These are phyloP conservation scores for Oncorhynchus kisutch DNA, from an alignment of 2,113 vertebrate species.

Conservation along the genomic window DNA sequence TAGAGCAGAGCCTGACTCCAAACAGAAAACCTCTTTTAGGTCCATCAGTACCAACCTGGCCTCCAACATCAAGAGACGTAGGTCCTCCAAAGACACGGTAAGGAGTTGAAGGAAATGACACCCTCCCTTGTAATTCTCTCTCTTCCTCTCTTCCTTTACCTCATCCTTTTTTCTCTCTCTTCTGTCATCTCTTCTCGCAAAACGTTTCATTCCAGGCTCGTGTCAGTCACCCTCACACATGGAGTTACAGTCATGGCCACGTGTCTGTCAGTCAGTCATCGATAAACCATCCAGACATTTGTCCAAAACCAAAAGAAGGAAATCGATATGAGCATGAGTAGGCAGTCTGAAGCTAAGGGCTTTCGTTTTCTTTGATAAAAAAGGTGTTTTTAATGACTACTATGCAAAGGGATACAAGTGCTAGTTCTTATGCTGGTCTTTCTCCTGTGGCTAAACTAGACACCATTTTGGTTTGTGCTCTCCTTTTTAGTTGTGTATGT, in stretches of 20 bases:
- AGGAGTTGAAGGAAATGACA: conserved; percentile 85
- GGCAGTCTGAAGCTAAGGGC: no score
- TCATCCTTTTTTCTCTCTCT: conserved; percentile 44
- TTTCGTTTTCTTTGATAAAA: no score
- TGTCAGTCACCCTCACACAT: not conserved
- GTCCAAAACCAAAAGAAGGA: conserved; percentile 6
- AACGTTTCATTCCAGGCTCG: not conserved
- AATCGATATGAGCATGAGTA: not conserved
- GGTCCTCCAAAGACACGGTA: conserved; percentile 95
- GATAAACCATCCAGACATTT: conserved; percentile 51
- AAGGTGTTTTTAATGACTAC: no score
- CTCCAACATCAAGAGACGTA: conserved; percentile 96
- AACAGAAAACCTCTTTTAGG: conserved; percentile 97
- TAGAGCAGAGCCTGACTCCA: conserved; percentile 94
- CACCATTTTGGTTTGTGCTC: no score
- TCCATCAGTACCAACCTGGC: conserved; percentile 92
- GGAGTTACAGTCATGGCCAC: conserved; percentile 21
- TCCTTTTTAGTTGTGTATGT: conserved; percentile 33
- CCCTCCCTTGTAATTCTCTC: conserved; percentile 50
- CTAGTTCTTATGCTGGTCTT: no score
- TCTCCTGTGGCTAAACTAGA: no score
- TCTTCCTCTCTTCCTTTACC: conserved; percentile 14
- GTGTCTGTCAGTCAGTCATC: conserved; percentile 53
- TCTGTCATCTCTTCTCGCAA: conserved; percentile 15
- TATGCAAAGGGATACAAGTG: no score